Evolutionary conservation across 2,888 invertebrate species (phyloP), one percentile per base, ranked within the genome.

Genomic region (Resseliella maxima): DNA sequence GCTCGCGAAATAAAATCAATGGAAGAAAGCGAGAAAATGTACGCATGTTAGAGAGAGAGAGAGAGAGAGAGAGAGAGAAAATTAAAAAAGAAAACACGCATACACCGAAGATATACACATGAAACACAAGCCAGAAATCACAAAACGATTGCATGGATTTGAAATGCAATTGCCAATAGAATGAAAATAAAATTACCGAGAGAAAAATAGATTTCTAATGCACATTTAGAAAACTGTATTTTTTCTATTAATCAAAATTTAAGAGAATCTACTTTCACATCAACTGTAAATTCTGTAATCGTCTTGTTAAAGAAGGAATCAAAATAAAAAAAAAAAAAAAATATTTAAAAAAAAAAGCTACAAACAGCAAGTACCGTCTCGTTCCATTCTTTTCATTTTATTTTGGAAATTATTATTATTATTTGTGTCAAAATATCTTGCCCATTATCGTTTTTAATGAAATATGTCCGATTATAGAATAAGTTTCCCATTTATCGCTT

Each of bases 201-300:
- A 31, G 10, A 72, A 72, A 72, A 31, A 72, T 72, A 72, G 72
- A 72, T 72, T 72, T 72, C 72, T 72, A 72, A 72, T 12, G 72
- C 72, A 72, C 72, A 72, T 72, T 72, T 72, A 72, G 31, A 72
- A 72, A 72, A 31, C 3, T 12, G 72, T 72, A 72, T 72, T 72
- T 72, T 72, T 72, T 72, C 72, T 72, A 72, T 72, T 8, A 72
- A 72, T 72, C 72, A 72, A 72, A 72, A 72, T 72, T 72, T 72
- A 72, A 72, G 72, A 72, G 72, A 72, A 72, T 72, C 72, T 72
- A 72, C 72, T 72, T 72, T 72, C 72, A 72, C 72, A 72, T 31
- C 72, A 72, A n/a, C 31, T 72, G 72, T 72, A 72, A 72, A 72
- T 72, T 72, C 72, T 72, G 72, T 72, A 72, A 72, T 72, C 35